These are phyloP conservation scores for Psylliodes chrysocephalus DNA, from an alignment of 2,888 invertebrate species.

Conservation along the genomic window DNA sequence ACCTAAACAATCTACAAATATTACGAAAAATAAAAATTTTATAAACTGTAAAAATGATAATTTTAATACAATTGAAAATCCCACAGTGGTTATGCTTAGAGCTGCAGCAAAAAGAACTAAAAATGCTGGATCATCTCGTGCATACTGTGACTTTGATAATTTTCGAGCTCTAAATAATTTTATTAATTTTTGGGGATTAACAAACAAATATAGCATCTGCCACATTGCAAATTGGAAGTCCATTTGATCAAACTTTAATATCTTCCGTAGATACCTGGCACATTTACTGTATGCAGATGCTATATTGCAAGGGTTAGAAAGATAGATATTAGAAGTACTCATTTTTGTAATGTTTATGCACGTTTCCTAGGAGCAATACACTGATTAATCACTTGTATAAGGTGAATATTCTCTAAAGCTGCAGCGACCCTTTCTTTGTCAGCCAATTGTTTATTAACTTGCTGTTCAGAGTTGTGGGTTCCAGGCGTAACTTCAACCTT, in stretches of 20 bases:
- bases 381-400: conserved; percentile 94
- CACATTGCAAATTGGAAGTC: conserved; percentile 99
- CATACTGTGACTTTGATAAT: conserved; percentile 99
- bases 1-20: conserved; percentile 91
- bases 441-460: conserved; percentile 96
- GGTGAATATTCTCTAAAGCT: conserved; percentile 91
- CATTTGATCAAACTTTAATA: conserved; percentile 96
- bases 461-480: conserved; percentile 89
- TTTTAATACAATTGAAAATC: conserved; percentile 82
- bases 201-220: conserved; percentile 97
- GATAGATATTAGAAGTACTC: conserved; percentile 28
- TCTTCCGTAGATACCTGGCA: conserved; percentile 84
- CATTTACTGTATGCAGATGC: conserved; percentile 89
- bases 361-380: conserved; percentile 70
- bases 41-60: conserved; percentile 77
- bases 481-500: conserved; percentile 91
- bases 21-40: conserved; percentile 88
- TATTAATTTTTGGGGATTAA: conserved; percentile 97
- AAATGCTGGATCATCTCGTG: conserved; percentile 98
- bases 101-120: conserved; percentile 89
- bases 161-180: conserved; percentile 97
- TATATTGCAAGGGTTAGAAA: conserved; percentile 67
- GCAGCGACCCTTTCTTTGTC: conserved; percentile 99
- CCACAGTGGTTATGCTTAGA: conserved; percentile 88
- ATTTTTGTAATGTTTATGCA: conserved; percentile 39